Evolutionary conservation across 2,113 vertebrate genomes (phyloP).

Genomic region (Hemichromis elongatus): DNA sequence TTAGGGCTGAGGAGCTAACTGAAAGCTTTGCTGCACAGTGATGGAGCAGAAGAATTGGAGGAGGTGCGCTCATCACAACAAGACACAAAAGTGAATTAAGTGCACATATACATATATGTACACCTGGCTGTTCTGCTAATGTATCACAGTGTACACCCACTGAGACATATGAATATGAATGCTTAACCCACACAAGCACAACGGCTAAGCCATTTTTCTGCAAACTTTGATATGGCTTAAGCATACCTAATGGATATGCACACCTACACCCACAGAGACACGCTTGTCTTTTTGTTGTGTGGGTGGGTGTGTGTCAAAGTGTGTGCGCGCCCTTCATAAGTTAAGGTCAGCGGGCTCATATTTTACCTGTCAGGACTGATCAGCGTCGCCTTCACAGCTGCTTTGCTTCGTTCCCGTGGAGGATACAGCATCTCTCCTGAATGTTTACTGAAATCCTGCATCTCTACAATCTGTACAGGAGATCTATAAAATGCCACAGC

Average conservation of each 20-base stretch:
- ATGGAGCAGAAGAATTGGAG: conserved; percentile 39
- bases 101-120: not conserved
- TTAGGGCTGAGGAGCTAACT: conserved; percentile 55
- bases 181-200: not conserved
- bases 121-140: conserved; percentile 16
- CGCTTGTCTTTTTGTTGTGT: not conserved
- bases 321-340: conserved; percentile 40
- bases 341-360: conserved; percentile 58
- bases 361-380: conserved; percentile 60
- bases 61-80: not conserved
- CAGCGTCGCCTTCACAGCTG: conserved; percentile 21
- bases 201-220: not conserved
- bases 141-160: not conserved
- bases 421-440: conserved; percentile 17
- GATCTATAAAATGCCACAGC: conserved; percentile 19
- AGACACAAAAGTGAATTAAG: conserved; percentile 39
- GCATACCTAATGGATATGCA: not conserved
- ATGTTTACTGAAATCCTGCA: conserved; percentile 7
- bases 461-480: not conserved
- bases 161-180: conserved; percentile 20
- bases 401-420: conserved; percentile 6
- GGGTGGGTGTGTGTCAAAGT: not conserved
- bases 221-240: not conserved
- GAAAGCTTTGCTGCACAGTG: conserved; percentile 47
- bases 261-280: not conserved